These are phyloP conservation scores for Criorhina ranunculi DNA, from an alignment of 2,888 invertebrate genomes.

Conservation along the genomic window DNA sequence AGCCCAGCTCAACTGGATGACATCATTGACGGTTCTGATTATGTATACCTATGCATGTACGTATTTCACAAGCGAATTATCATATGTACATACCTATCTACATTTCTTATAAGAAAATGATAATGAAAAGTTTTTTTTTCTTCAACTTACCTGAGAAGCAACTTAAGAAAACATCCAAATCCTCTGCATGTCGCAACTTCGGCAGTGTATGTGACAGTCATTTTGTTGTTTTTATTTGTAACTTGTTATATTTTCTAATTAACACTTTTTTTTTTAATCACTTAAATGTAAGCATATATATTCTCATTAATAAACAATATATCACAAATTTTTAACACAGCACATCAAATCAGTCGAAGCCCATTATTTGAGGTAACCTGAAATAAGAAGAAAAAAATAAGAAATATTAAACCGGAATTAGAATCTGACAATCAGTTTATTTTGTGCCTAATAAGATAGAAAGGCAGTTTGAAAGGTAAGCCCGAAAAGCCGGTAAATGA, in stretches of 20 bases:
- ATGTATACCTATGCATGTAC: no score
- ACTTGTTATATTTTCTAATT: slow-evolving; percentile 39
- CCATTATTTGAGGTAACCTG: slow-evolving; percentile 28
- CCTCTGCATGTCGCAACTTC: slow-evolving; percentile 94
- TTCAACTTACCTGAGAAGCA: slow-evolving; percentile 89
- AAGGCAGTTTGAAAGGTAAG: neutral
- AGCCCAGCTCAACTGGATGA: slow-evolving; percentile 8
- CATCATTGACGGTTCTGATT: slow-evolving; percentile 14
- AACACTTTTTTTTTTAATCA: slow-evolving; percentile 31
- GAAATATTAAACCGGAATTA: slow-evolving; percentile 8
- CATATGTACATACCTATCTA: neutral
- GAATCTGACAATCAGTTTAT: slow-evolving; percentile 12
- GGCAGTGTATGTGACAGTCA: slow-evolving; percentile 94
- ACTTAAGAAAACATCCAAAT: slow-evolving; percentile 94
- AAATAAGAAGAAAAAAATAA: slow-evolving; percentile 25
- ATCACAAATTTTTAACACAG: slow-evolving; percentile 64
- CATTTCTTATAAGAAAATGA: neutral
- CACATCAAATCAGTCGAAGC: slow-evolving; percentile 48
- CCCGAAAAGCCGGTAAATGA: slow-evolving; percentile 5
- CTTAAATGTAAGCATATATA: slow-evolving; percentile 24
- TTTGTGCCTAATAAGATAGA: neutral
- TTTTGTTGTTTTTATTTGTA: slow-evolving; percentile 82
- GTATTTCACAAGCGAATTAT: slow-evolving; percentile 1
- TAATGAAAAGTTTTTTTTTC: slow-evolving; percentile 4
- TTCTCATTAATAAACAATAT: slow-evolving; percentile 42